These are phyloP conservation scores for Limnodromus scolopaceus DNA, from an alignment of 2,797 vertebrate species.

Conservation along the genomic window DNA sequence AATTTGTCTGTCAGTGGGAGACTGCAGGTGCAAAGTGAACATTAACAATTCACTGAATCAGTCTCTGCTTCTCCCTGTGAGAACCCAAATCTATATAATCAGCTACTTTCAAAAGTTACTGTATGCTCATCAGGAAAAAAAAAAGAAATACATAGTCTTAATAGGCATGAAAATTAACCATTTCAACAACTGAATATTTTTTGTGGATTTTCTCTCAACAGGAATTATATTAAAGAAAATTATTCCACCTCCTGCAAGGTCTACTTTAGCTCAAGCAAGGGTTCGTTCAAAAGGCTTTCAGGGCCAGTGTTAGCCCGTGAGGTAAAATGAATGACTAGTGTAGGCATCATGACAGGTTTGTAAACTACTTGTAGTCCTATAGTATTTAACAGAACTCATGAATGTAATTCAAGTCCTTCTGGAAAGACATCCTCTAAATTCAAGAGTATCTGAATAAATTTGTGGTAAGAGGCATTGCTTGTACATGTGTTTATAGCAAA, in stretches of 20 bases:
- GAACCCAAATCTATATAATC: background rate
- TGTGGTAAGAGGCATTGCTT: background rate
- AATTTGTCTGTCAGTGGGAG: background rate
- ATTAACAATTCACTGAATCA: background rate
- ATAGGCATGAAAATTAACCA: background rate
- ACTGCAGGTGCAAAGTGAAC: background rate
- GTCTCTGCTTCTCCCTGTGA: background rate
- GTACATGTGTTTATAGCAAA: fast-evolving
- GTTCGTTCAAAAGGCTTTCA: background rate
- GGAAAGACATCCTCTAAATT: background rate
- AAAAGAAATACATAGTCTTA: background rate
- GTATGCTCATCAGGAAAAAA: background rate
- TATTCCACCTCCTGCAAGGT: background rate
- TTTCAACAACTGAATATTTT: background rate
- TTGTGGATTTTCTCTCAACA: background rate
- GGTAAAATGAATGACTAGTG: background rate
- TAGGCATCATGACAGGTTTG: background rate
- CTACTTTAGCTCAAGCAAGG: background rate
- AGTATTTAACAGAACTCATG: background rate
- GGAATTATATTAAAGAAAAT: background rate
- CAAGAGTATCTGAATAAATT: background rate
- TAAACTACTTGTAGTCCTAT: background rate
- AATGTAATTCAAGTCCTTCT: background rate
- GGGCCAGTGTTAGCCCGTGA: background rate
- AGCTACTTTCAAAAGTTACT: background rate